Percentiles rank a stretch among this genome's conserved stretches.
phyloP scores from a whole-genome alignment of 2,797 vertebrate genomes.

The Corythornis leucogaster region DNA sequence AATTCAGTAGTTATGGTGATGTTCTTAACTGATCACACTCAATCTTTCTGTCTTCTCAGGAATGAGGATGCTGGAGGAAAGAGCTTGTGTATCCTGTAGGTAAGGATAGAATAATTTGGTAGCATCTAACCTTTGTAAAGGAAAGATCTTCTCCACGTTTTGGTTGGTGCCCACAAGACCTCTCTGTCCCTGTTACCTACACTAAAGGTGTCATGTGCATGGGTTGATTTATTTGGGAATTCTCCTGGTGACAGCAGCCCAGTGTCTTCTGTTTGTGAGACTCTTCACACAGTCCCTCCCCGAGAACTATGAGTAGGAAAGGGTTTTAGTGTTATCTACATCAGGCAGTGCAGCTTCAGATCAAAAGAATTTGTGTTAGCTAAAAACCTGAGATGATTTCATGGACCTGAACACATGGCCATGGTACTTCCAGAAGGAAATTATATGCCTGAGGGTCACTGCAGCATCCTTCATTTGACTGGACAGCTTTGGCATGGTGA shows the following conservation, averaged over 20 bases:
- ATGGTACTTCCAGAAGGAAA: not conserved
- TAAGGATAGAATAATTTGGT: not conserved
- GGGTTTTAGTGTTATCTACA: accelerated
- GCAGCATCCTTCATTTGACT: accelerated
- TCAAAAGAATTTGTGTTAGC: too few species aligned
- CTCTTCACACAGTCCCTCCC: not conserved
- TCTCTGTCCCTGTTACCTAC: accelerated
- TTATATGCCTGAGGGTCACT: accelerated
- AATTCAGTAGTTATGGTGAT: not conserved
- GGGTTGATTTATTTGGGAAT: not conserved
- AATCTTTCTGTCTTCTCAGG: not conserved
- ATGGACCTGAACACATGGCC: accelerated
- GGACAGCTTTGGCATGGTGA: not conserved
- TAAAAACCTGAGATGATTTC: not conserved
- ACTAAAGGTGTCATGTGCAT: accelerated
- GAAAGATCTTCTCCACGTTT: not conserved
- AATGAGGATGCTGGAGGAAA: not conserved
- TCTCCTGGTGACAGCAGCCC: not conserved
- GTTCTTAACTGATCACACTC: not conserved
- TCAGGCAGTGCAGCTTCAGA: not conserved
- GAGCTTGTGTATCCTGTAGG: not conserved
- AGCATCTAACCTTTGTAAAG: not conserved
- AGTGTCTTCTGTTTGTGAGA: not conserved
- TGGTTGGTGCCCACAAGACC: not conserved
- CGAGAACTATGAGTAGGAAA: accelerated